Base-by-base conservation (phyloP, 2,113 vertebrate genomes). In the Oceanodroma tethys region DNA sequence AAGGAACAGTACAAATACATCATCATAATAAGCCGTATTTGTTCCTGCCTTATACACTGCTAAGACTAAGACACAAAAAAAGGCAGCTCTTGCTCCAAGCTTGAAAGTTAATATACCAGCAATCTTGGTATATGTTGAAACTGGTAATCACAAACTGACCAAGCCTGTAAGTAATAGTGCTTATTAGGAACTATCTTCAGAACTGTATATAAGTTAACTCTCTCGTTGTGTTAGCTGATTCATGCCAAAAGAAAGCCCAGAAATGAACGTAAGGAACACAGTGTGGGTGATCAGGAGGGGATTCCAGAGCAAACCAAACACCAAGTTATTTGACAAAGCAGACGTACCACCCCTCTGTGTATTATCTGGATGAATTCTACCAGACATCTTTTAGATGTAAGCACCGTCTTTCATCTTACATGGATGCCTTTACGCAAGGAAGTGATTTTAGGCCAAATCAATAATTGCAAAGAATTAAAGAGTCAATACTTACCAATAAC, bases 401-500 rank as follows among this genome's bases (percentile, higher is more conserved):
- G 34, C 29, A 71, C 8, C 9, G 1, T 7, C 48, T 66, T 93
- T 32, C 45, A 84, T 8, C 83, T 95, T 60, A 66, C 48, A 73
- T 0, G 1, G 56, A 8, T 72, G 6, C 13, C 53, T 67, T 81
- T n/a, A 36, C 4, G 14, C 60, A 96, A 45, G 25, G 22, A 66
- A 82, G 59, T 14, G 18, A 93, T 87, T 93, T 87, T 48, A 93
- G 20, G 47, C 88, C 18, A 90, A 92, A 86, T 40, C 20, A 89
- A 6, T 42, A 86, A 81, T 38, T 38, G 59, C 80, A 88, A 81
- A 90, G 72, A 95, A 95, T 68, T 79, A 67, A 78, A 60, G 82
- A 94, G 58, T 43, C 58, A 42, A 81, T 96, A 98, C 98, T 98
- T 98, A 98, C 98, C 97, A 92, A 97, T 74, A 86, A 97, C n/a